A percentile compares a stretch with the other conserved stretches of the same genome.
phyloP scores from a whole-genome alignment of 2,888 invertebrate species.

The Sarcophaga caerulescens region DNA sequence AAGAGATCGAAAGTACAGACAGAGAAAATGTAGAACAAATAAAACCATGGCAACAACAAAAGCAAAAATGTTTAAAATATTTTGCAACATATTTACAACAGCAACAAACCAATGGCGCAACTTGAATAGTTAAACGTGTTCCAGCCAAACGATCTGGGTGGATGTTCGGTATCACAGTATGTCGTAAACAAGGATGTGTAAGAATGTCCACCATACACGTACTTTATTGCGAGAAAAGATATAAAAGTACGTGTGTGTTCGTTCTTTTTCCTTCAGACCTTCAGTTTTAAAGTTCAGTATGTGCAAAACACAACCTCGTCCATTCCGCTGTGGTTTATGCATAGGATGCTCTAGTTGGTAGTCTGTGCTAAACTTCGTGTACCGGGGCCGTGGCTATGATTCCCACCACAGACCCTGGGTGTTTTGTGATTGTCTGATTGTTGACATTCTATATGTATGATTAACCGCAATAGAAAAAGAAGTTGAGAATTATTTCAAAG shows the following conservation, averaged over 20 bases:
- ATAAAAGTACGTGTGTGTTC: constrained; percentile 29
- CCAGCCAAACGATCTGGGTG: constrained; percentile 5
- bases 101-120: constrained; percentile 4
- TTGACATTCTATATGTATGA: too few species aligned
- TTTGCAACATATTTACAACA: constrained; percentile 40
- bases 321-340: constrained; percentile 36
- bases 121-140: constrained; percentile 31
- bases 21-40: background rate
- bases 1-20: background rate
- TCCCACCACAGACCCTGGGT: too few species aligned
- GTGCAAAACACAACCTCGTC: background rate
- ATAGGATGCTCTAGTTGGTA: background rate
- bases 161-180: background rate
- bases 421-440: too few species aligned
- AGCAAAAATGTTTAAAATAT: constrained; percentile 12
- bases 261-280: constrained; percentile 19
- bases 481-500: too few species aligned
- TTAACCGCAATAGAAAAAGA: too few species aligned
- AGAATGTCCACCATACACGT: background rate
- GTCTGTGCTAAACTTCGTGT: too few species aligned
- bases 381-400: too few species aligned
- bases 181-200: background rate
- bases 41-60: background rate
- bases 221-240: constrained; percentile 20
- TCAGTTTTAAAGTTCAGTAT: constrained; percentile 5